A percentile compares a stretch with the other conserved stretches of the same genome.
These are phyloP conservation scores for Tubiluchus corallicola DNA, from an alignment of 2,888 invertebrate species.

Conservation along the genomic window DNA sequence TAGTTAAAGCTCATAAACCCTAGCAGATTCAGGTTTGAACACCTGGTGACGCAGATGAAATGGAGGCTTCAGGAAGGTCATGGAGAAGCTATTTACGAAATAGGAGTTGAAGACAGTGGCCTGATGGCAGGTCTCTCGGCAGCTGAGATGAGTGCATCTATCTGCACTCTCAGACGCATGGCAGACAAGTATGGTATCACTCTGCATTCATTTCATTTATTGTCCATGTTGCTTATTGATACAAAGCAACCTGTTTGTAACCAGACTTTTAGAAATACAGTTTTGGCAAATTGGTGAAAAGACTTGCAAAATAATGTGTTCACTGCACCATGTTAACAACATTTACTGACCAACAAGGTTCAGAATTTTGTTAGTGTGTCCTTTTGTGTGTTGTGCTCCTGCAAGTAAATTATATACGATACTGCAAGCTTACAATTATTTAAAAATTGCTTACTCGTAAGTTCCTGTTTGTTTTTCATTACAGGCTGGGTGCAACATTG, in stretches of 20 bases:
- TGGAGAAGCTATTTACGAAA: conserved; percentile 92
- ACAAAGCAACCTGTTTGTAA: conserved; percentile 14
- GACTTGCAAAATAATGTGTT: too few relatives aligned
- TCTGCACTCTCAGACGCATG: conserved; percentile 71
- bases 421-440: too few relatives aligned
- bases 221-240: too few relatives aligned
- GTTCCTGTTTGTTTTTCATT: conserved; percentile 6
- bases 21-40: conserved; percentile 74
- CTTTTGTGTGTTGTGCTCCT: too few relatives aligned
- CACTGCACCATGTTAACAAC: too few relatives aligned
- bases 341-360: too few relatives aligned
- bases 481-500: conserved; percentile 53
- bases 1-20: conserved; percentile 78
- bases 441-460: too few relatives aligned
- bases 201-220: conserved; percentile 5
- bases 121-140: conserved; percentile 62
- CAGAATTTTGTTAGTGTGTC: too few relatives aligned
- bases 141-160: conserved; percentile 64
- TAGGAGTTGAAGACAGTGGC: conserved; percentile 49
- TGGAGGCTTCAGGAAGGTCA: conserved; percentile 91
- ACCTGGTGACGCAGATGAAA: conserved; percentile 86
- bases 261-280: not conserved
- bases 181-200: conserved; percentile 39
- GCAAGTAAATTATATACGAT: too few relatives aligned
- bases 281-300: too few relatives aligned